These are phyloP conservation scores for Dioctria linearis DNA, from an alignment of 2,888 invertebrate species.

Conservation along the genomic window DNA sequence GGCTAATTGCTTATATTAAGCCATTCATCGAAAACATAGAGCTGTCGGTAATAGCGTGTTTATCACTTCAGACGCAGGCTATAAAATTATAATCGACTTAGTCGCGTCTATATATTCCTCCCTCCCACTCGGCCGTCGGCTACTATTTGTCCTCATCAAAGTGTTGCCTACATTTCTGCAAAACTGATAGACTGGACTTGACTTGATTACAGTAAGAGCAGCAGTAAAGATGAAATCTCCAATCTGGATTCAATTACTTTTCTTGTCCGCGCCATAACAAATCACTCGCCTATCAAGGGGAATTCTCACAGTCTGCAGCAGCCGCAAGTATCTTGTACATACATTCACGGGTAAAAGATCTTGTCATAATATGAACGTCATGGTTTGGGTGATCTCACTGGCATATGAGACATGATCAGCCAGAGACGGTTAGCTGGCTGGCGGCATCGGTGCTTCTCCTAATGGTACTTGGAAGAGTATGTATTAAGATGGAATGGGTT, in stretches of 20 bases:
- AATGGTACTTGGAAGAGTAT: background rate
- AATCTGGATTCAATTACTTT: constrained; percentile 43
- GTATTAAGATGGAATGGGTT: constrained; percentile 11
- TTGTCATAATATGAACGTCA: constrained; percentile 29
- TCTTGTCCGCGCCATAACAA: constrained; percentile 33
- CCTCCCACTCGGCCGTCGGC: background rate
- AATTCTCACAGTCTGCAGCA: constrained; percentile 1
- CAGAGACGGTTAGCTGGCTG: too few species aligned
- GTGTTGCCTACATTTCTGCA: background rate
- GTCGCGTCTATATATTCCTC: background rate
- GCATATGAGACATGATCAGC: background rate
- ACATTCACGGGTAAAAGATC: constrained; percentile 11
- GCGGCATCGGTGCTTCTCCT: background rate
- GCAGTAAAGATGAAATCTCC: background rate
- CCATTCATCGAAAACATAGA: constrained; percentile 27
- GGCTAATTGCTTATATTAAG: constrained; percentile 40
- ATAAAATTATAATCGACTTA: constrained; percentile 27
- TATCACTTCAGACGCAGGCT: constrained; percentile 15
- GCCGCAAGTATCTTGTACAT: background rate
- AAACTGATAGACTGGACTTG: background rate
- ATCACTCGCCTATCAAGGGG: constrained; percentile 11
- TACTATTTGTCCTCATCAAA: background rate
- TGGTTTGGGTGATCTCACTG: constrained; percentile 40
- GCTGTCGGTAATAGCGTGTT: constrained; percentile 25
- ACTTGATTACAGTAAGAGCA: too few species aligned